Conservation (phyloP, 2,888 invertebrate species). For the Acleris emargana region DNA sequence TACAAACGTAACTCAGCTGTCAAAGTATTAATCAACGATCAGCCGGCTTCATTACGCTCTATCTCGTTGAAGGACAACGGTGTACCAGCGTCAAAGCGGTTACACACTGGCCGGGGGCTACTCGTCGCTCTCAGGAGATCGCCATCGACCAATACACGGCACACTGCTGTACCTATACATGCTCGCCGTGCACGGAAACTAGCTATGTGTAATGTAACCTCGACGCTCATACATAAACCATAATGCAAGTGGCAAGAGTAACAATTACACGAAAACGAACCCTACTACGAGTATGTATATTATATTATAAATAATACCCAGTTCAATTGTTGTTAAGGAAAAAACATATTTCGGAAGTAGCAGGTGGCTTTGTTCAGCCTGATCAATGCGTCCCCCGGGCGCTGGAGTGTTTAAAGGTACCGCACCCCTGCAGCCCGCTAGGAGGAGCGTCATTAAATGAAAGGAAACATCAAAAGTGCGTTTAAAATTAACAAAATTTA, state of each 20-base stretch:
- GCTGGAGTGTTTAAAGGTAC: slow-evolving; percentile 55
- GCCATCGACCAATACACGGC: slow-evolving; percentile 22
- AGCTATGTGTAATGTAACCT: too few species aligned
- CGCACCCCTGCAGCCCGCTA: slow-evolving; percentile 44
- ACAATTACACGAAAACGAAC: too few species aligned
- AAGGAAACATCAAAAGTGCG: slow-evolving; percentile 40
- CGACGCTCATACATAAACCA: too few species aligned
- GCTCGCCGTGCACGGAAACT: too few species aligned
- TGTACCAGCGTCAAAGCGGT: slow-evolving; percentile 24
- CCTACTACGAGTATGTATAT: too few species aligned
- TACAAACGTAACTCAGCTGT: too few species aligned
- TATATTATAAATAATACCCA: too few species aligned
- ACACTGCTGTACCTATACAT: too few species aligned
- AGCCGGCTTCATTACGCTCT: slow-evolving; percentile 9
- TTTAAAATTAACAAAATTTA: too few species aligned
- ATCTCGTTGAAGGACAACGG: slow-evolving; percentile 19
- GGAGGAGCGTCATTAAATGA: slow-evolving; percentile 63
- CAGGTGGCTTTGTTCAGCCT: slow-evolving; percentile 49
- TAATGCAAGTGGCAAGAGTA: too few species aligned
- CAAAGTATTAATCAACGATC: neutral
- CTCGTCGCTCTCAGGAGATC: slow-evolving; percentile 25
- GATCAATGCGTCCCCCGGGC: slow-evolving; percentile 57
- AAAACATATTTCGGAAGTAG: slow-evolving; percentile 45
- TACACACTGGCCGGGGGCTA: slow-evolving; percentile 14
- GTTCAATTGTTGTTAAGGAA: slow-evolving; percentile 32